Conservation (phyloP, 2,113 vertebrate species). For the Progne subis region DNA sequence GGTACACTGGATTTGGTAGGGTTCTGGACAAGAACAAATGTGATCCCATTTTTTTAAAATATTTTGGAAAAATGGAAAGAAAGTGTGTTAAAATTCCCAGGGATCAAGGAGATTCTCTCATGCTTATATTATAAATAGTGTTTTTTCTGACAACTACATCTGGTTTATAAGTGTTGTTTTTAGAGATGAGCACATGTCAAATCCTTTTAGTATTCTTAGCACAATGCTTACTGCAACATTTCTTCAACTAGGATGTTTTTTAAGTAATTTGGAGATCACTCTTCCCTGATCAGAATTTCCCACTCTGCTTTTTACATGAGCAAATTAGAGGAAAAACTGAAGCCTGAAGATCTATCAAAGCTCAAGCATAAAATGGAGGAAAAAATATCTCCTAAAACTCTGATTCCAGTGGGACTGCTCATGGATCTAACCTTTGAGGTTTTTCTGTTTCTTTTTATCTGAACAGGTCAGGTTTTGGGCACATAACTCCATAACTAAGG, state of each 20-base stretch:
- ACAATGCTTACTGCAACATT: background rate
- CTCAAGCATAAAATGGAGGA: background rate
- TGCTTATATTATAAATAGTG: background rate
- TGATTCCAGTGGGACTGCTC: background rate
- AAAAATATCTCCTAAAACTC: background rate
- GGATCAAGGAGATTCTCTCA: background rate
- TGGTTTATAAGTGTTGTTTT: background rate
- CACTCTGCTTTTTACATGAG: background rate
- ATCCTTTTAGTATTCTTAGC: background rate
- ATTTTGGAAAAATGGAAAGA: conserved; percentile 15
- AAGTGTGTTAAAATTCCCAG: background rate
- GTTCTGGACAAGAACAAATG: background rate
- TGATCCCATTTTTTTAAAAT: background rate
- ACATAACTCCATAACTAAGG: background rate
- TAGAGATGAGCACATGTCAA: background rate
- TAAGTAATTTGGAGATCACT: background rate
- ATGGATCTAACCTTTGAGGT: background rate
- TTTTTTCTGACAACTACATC: background rate
- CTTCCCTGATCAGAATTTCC: background rate
- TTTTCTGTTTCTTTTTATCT: background rate
- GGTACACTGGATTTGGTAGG: background rate
- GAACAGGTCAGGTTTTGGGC: background rate
- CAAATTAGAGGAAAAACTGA: background rate
- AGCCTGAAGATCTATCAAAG: background rate
- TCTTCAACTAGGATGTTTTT: background rate